Base-by-base conservation (phyloP, 2,113 vertebrate genomes). In the Scatophagus argus region DNA sequence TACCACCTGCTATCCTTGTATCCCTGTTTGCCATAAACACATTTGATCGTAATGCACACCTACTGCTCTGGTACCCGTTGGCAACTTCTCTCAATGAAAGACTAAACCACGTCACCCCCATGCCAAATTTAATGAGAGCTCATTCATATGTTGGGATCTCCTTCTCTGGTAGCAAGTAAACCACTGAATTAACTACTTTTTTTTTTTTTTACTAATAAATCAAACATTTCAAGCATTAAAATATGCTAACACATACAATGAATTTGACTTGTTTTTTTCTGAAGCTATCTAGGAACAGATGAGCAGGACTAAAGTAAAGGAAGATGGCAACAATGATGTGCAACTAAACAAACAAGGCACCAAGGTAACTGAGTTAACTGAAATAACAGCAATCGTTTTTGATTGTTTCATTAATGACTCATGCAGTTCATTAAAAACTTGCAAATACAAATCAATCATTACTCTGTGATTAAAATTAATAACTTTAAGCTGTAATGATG, bases 1-100 rank as follows among this genome's bases (percentile, higher is more conserved):
- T 49, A 44, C 19, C 65, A 41, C 54, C 14, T 56, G 10, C 27
- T n/a, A 6, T 34, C 47, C 27, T 12, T 9, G 7, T 55, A 11
- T 31, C 21, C 27, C 3, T 21, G 13, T 44, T 70, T 38, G 34
- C n/a, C 14, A 1, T 27, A 61, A 44, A 27, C 32, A 55, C 23
- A 4, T 39, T 55, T 39, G 5, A 54, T 36, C 39, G 51, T 56
- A 23, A 32, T 21, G 62, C 38, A 25, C 19, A 39, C n/a, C n/a
- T 19, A 43, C 41, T 51, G 49, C 39, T 55, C 58, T 38, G 11
- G 58, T 52, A 38, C 47, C 61, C 2, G 12, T 36, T 52, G 66
- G 66, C 67, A 38, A 52, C 32, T 54, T 38, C 29, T 77, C 36
- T 44, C 46, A 44, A 39, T 27, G 23, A 58, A 32, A 62, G 64